Conservation (phyloP, 2,888 invertebrate genomes). For the Heteropelma amictum region DNA sequence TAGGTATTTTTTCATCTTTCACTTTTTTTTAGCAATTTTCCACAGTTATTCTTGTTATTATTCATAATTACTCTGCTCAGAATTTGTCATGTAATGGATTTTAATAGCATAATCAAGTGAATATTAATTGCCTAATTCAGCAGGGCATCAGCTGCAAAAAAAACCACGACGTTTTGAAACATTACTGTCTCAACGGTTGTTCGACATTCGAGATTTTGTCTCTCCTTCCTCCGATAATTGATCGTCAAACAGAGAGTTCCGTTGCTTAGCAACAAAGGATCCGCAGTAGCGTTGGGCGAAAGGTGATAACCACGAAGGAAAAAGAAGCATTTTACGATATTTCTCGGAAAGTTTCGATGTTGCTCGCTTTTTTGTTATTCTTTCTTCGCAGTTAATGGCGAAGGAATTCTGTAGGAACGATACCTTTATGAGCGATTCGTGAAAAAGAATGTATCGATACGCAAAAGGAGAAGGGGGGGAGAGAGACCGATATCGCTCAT, state of each 20-base stretch:
- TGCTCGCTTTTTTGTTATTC: neutral
- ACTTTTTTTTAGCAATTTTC: too few species aligned
- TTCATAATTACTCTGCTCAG: too few species aligned
- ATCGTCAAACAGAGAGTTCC: neutral
- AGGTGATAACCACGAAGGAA: neutral
- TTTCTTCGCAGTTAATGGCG: constrained; percentile 1
- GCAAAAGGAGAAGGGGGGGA: neutral
- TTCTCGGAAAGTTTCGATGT: constrained; percentile 1
- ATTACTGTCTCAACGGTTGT: too few species aligned
- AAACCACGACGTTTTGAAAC: too few species aligned
- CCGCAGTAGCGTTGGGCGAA: neutral
- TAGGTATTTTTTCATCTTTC: too few species aligned
- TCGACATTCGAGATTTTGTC: neutral
- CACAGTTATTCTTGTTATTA: too few species aligned
- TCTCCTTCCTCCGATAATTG: neutral
- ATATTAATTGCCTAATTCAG: too few species aligned
- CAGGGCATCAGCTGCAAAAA: too few species aligned
- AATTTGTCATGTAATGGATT: too few species aligned
- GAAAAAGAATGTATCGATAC: constrained; percentile 8
- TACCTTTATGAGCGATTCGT: constrained; percentile 11
- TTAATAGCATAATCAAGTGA: too few species aligned
- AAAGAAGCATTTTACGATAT: constrained; percentile 7
- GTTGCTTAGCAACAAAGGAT: constrained; percentile 20
- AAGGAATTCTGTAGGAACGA: constrained; percentile 22
- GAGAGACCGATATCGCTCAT: neutral